Evolutionary conservation across 2,113 vertebrate species (phyloP), one percentile per base, ranked within the genome.

Genomic region (Eublepharis macularius): DNA sequence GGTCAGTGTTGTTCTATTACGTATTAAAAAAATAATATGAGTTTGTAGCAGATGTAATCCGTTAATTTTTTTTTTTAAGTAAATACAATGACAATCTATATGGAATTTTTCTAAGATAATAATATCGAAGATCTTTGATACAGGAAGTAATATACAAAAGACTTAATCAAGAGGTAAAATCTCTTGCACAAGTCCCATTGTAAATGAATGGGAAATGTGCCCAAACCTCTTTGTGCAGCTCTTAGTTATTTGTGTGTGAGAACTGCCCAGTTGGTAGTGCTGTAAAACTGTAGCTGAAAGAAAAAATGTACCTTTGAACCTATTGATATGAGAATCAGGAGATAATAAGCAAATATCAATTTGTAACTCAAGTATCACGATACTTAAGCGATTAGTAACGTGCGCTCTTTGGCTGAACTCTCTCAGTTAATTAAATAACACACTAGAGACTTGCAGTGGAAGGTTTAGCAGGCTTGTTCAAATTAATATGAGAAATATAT

Each of bases 1-100:
- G 84, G 70, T 87, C 76, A 82, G 66, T 88, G 88, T 88, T 92
- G 92, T 91, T 70, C 68, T 77, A 78, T 70, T 66, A 86, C 91
- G 88, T 92, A 72, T 49, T 24, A 24, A 41, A 89, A 89, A 93
- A 83, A 80, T 88, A 88, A 89, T 76, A 92, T 45, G 88, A 80
- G 47, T 82, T 93, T 92, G 34, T 72, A 24, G 79, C 78, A 89
- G 90, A 94, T 91, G 91, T 26, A 89, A 91, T 85, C 77, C 86
- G 86, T 69, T 88, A 90, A 89, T 84, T 32, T 69, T 51, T 81
- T 60, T 74, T 92, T 92, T 90, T 36, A 87, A 60, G 6, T 4
- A 19, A 90, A 88, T 80, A 54, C 82, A 29, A 43, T 88, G 80
- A 75, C 81, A 88, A 90, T 80, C 60, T 82, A n/a, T 79, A 2